A percentile compares a stretch with the other conserved stretches of the same genome.
Evolutionary conservation across 1,140 invertebrate species (phyloP).

Genomic region (Lepidotrigona ventralis): DNA sequence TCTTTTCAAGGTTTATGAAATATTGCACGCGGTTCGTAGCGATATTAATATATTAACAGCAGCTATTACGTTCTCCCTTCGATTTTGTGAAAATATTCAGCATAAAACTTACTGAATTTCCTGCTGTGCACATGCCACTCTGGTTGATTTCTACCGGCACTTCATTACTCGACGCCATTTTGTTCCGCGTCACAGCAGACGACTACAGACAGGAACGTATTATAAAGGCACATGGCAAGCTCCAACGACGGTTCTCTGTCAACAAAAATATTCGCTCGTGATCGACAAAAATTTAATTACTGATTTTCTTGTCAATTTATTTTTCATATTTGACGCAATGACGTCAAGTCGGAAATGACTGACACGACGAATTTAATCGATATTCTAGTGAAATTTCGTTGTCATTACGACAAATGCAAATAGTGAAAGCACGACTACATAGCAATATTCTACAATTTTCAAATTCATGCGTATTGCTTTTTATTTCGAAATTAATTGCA

Average conservation of each 20-base stretch:
- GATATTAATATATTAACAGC: background rate
- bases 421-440: background rate
- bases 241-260: constrained; percentile 23
- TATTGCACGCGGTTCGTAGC: background rate
- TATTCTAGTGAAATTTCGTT: background rate
- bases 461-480: background rate
- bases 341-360: background rate
- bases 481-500: too few species aligned
- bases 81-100: background rate
- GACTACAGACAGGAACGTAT: constrained; percentile 54
- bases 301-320: background rate
- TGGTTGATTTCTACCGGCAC: constrained; percentile 75
- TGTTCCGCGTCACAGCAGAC: constrained; percentile 70
- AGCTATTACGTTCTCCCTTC: background rate
- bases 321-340: background rate
- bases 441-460: background rate
- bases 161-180: constrained; percentile 77
- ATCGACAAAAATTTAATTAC: background rate
- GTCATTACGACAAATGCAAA: background rate
- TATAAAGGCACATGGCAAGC: constrained; percentile 36
- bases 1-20: background rate
- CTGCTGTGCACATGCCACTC: constrained; percentile 62
- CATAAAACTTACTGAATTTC: constrained; percentile 71
- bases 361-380: too few species aligned
- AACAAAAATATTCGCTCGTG: constrained; percentile 11